Evolutionary conservation across 2,113 vertebrate species (phyloP).

Genomic region (Eulacestoma nigropectus): DNA sequence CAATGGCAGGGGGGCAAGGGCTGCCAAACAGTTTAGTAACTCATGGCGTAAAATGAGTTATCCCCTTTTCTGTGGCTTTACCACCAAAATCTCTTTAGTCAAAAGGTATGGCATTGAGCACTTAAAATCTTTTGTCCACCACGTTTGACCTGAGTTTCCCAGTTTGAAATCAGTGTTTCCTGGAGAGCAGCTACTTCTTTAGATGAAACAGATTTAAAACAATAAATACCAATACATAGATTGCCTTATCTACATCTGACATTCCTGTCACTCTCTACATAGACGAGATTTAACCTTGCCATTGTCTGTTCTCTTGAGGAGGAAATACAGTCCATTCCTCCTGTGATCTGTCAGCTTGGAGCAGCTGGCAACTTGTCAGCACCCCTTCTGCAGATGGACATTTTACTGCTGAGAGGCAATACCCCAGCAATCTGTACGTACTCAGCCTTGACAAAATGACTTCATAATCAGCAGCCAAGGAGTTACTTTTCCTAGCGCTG

Average conservation of each 20-base stretch:
- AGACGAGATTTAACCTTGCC: background rate
- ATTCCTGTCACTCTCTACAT: background rate
- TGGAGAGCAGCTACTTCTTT: background rate
- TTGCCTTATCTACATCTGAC: background rate
- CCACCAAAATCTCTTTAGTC: background rate
- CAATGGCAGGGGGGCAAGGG: background rate
- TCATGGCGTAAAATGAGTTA: background rate
- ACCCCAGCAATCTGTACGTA: background rate
- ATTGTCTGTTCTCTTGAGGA: background rate
- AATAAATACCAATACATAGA: background rate
- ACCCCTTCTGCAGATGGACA: background rate
- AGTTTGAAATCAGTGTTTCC: background rate
- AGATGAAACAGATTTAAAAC: background rate
- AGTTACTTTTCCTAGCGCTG: background rate
- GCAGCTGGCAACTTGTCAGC: slow-evolving; percentile 13
- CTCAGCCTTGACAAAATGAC: background rate
- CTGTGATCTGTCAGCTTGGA: slow-evolving; percentile 5
- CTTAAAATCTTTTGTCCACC: background rate
- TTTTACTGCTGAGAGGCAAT: background rate
- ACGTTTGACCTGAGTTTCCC: background rate
- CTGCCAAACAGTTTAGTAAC: background rate
- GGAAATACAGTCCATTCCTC: slow-evolving; percentile 20
- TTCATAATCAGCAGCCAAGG: background rate
- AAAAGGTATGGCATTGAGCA: background rate
- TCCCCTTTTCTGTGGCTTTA: background rate